Percentiles rank a stretch among this genome's conserved stretches.
Evolutionary conservation across 2,113 vertebrate species (phyloP).

Genomic region (Corydoras sp.): DNA sequence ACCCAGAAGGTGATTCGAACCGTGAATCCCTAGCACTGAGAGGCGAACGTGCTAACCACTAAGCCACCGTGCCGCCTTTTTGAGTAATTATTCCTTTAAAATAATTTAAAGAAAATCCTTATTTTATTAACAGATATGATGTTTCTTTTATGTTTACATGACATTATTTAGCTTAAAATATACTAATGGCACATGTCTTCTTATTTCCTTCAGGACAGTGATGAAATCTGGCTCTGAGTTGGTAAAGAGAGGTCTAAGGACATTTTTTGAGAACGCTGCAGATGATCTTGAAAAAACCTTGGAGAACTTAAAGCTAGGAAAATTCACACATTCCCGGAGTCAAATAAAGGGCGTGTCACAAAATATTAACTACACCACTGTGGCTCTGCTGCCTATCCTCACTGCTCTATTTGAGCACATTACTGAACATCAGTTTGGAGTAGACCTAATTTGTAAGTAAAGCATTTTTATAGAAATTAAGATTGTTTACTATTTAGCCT

Average conservation of each 20-base stretch:
- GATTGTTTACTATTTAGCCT: too few relatives aligned
- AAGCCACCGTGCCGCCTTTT: too few relatives aligned
- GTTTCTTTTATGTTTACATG: too few relatives aligned
- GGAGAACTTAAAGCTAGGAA: slow-evolving; percentile 94
- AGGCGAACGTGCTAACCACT: too few relatives aligned
- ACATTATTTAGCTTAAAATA: not conserved
- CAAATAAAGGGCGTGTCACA: slow-evolving; percentile 97
- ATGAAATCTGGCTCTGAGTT: slow-evolving; percentile 95
- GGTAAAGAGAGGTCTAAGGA: slow-evolving; percentile 84
- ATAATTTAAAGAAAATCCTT: too few relatives aligned
- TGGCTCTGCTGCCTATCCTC: slow-evolving; percentile 87
- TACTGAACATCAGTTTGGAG: slow-evolving; percentile 88
- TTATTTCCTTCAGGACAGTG: slow-evolving; percentile 74
- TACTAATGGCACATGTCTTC: not conserved
- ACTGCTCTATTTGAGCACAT: slow-evolving; percentile 96
- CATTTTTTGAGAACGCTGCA: slow-evolving; percentile 94
- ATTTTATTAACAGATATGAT: too few relatives aligned
- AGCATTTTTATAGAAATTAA: not conserved
- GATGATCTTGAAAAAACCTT: slow-evolving; percentile 94
- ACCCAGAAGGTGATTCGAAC: too few relatives aligned
- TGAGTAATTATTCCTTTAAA: too few relatives aligned
- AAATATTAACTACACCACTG: slow-evolving; percentile 97
- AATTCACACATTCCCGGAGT: slow-evolving; percentile 93
- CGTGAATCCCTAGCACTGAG: too few relatives aligned
- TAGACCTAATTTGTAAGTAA: slow-evolving; percentile 88